A percentile compares a stretch with the other conserved stretches of the same genome.
Conservation (phyloP, 2,888 invertebrate species). For the Phragmatobia fuliginosa region DNA sequence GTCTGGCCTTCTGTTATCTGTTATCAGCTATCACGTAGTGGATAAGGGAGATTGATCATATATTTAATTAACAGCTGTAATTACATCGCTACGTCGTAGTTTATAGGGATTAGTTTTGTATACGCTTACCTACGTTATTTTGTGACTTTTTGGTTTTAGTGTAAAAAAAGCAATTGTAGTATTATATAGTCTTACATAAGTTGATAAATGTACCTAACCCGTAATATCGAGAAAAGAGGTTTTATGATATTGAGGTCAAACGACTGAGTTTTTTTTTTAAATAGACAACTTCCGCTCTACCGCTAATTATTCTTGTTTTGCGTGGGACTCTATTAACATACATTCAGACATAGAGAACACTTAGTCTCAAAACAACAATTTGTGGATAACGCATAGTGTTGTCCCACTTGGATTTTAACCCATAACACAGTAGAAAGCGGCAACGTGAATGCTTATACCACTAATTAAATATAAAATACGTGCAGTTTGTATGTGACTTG, state of each 20-base stretch:
- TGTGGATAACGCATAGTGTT: too few species aligned
- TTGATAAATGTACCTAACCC: not conserved
- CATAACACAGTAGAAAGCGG: too few species aligned
- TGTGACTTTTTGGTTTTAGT: not conserved
- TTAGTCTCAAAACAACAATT: too few species aligned
- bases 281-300: too few species aligned
- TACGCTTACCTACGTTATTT: not conserved
- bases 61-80: slow-evolving; percentile 32
- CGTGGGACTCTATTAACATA: too few species aligned
- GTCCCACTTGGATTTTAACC: too few species aligned
- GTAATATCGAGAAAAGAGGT: not conserved
- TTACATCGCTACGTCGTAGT: not conserved
- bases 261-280: too few species aligned
- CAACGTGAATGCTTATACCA: too few species aligned
- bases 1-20: slow-evolving; percentile 47
- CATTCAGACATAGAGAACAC: too few species aligned
- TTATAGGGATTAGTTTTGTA: not conserved
- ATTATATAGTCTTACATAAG: not conserved
- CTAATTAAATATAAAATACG: too few species aligned
- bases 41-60: slow-evolving; percentile 53
- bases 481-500: too few species aligned
- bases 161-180: not conserved
- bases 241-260: not conserved
- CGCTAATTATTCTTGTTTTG: too few species aligned
- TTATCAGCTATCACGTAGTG: slow-evolving; percentile 32